Percentiles rank a stretch among this genome's conserved stretches.
Conservation (phyloP, 2,888 invertebrate species). For the Crossocerus cetratus region DNA sequence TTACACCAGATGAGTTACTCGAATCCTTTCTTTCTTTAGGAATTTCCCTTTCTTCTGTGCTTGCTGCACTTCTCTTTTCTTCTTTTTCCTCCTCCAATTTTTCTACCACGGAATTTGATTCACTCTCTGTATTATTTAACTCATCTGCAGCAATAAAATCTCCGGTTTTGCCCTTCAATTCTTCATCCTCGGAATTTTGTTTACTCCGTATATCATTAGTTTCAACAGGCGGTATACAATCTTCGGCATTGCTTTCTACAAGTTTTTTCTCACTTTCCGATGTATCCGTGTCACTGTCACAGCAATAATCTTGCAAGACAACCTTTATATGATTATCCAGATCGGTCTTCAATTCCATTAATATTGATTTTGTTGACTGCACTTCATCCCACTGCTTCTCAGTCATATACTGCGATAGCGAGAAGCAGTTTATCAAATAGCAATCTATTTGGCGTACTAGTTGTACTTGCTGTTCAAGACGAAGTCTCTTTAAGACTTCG, state of each 20-base stretch:
- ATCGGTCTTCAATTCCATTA: background rate
- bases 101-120: background rate
- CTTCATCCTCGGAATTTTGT: background rate
- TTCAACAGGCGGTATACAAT: background rate
- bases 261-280: too few relatives aligned
- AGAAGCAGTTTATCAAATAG: background rate
- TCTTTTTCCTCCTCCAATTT: background rate
- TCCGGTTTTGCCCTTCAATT: background rate
- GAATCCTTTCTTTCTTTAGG: background rate
- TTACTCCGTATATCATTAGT: background rate
- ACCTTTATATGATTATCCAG: background rate
- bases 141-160: background rate
- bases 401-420: background rate
- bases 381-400: background rate
- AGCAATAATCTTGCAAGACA: background rate
- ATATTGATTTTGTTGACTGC: background rate
- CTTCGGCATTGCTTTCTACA: background rate
- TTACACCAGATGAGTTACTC: background rate
- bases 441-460: background rate
- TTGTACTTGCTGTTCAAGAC: background rate
- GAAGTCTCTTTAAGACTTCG: background rate
- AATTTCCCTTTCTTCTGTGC: background rate
- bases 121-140: background rate
- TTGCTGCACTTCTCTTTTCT: background rate
- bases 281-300: background rate